These are phyloP conservation scores for Paedocypris sp. DNA, from an alignment of 2,113 vertebrate species.

Conservation along the genomic window DNA sequence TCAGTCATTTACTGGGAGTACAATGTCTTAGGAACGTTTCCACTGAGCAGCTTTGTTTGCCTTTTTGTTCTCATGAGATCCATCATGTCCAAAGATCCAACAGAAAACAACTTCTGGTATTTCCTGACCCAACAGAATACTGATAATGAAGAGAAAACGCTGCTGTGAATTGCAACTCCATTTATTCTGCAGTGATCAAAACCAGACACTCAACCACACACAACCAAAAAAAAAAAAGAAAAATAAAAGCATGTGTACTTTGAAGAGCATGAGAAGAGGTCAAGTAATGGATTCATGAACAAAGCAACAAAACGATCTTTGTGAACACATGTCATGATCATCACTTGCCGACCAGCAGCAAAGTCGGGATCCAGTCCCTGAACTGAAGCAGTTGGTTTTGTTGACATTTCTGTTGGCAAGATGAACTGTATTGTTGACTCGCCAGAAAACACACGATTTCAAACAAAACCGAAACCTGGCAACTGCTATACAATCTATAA, in stretches of 20 bases:
- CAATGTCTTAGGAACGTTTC: no score
- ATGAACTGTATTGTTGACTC: not conserved
- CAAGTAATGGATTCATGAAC: not conserved
- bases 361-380: not conserved
- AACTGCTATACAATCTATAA: not conserved
- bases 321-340: slow-evolving; percentile 13
- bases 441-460: not conserved
- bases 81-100: no score
- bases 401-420: not conserved
- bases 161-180: slow-evolving; percentile 13
- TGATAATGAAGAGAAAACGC: not conserved
- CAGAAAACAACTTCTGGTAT: no score
- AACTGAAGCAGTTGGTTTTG: slow-evolving; percentile 1
- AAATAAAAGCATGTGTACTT: no score
- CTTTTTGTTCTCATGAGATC: no score
- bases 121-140: no score
- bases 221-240: slow-evolving; percentile 11
- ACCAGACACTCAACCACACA: not conserved
- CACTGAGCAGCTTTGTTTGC: no score
- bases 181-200: slow-evolving; percentile 11
- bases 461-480: not conserved
- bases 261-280: slow-evolving; percentile 1
- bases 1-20: no score
- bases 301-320: not conserved
- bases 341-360: slow-evolving; percentile 54